Evolutionary conservation across 2,797 vertebrate genomes (phyloP).

Genomic region (Anguilla marmorata): DNA sequence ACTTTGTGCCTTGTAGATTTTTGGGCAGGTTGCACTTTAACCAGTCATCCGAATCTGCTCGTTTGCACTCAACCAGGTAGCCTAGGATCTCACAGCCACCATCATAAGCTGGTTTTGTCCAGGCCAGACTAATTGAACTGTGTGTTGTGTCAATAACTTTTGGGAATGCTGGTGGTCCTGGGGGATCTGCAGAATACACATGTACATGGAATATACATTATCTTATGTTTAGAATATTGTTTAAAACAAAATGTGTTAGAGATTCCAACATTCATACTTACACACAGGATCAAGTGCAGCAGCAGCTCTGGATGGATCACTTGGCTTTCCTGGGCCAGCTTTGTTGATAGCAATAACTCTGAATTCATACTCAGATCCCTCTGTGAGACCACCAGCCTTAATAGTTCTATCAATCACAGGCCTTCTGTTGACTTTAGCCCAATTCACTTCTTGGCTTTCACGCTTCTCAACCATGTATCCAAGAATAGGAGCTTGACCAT

Average conservation of each 20-base stretch:
- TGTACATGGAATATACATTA: neutral
- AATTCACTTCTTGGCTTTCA: constrained; percentile 87
- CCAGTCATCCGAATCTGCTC: constrained; percentile 86
- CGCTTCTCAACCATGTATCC: constrained; percentile 97
- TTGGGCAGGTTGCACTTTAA: constrained; percentile 91
- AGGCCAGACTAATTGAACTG: constrained; percentile 87
- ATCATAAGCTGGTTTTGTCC: constrained; percentile 96
- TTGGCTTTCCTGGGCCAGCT: constrained; percentile 94
- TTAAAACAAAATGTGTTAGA: neutral
- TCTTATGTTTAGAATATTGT: neutral
- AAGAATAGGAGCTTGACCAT: constrained; percentile 87
- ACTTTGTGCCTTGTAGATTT: constrained; percentile 87
- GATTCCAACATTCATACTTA: constrained; percentile 68
- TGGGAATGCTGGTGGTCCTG: constrained; percentile 94
- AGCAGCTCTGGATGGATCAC: constrained; percentile 84
- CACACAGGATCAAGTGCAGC: constrained; percentile 91
- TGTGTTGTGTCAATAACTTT: constrained; percentile 92
- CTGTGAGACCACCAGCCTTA: constrained; percentile 88
- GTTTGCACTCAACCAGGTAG: constrained; percentile 91
- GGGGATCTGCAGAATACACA: constrained; percentile 80
- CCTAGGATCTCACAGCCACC: constrained; percentile 97
- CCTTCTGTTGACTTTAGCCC: constrained; percentile 92
- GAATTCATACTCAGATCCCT: constrained; percentile 94
- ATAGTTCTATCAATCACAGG: constrained; percentile 94
- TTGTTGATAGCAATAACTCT: constrained; percentile 95